Percentiles rank a stretch among this genome's conserved stretches.
Conservation (phyloP, 1,140 invertebrate genomes). For the Cotesia typhae region DNA sequence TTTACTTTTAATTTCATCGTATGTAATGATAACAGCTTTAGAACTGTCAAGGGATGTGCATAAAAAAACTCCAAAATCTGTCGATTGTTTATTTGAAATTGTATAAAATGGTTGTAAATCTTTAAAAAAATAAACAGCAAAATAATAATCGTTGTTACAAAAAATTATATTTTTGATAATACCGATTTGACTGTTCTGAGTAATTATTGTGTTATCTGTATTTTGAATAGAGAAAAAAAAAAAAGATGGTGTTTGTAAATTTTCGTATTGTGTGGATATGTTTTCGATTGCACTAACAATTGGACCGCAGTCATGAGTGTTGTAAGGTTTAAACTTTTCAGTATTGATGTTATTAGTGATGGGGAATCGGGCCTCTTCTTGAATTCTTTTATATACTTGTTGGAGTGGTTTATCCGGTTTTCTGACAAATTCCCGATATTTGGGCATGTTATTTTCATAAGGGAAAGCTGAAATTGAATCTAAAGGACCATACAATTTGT, state of each 20-base stretch:
- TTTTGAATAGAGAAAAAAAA: not conserved
- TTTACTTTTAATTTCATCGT: slow-evolving; percentile 2
- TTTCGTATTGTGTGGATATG: not conserved
- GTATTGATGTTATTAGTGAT: not conserved
- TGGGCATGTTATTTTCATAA: slow-evolving; percentile 60
- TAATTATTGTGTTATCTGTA: slow-evolving; percentile 4
- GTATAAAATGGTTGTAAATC: not conserved
- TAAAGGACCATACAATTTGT: slow-evolving; percentile 51
- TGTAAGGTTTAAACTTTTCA: not conserved
- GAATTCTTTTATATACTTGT: slow-evolving; percentile 36
- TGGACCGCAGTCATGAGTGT: not conserved
- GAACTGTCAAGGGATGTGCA: not conserved
- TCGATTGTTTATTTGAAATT: not conserved
- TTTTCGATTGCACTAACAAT: not conserved
- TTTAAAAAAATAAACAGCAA: not conserved
- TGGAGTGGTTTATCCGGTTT: slow-evolving; percentile 44
- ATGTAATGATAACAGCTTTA: not conserved
- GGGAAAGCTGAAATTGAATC: slow-evolving; percentile 59
- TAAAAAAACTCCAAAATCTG: slow-evolving; percentile 8
- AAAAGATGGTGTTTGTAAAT: not conserved
- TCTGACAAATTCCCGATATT: slow-evolving; percentile 48
- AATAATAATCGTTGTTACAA: not conserved
- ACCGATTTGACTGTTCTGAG: not conserved
- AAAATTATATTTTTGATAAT: slow-evolving; percentile 2
- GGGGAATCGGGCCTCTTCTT: not conserved